Evolutionary conservation across 2,113 vertebrate genomes (phyloP), one percentile per base, ranked within the genome.

Genomic region (Dolichallabes microphthalmus): DNA sequence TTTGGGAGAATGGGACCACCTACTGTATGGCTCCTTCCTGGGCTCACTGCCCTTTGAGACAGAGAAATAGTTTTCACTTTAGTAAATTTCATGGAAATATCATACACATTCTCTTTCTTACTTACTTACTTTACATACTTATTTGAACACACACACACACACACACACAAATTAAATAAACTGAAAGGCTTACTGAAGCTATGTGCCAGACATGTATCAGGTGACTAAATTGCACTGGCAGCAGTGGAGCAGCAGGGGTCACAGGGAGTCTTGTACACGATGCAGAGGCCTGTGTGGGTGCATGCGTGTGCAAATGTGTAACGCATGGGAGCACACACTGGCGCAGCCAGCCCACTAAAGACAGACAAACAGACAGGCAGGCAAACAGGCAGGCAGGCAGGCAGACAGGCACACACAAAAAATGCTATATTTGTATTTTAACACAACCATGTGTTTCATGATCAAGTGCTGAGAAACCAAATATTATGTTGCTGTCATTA

Each of bases 201-300:
- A 91, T 91, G 91, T 92, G 92, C 94, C 93, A 45, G 45, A 45
- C 45, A 7, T 8, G 45, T 45, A 94, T 94, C 93, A 93, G 89
- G 86, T 92, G 91, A 88, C 91, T 92, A 92, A 92, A 94, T 91
- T 95, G 94, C 92, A 94, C 91, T 92, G 93, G 91, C 93, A 89
- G 92, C 89, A 92, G 90, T 90, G 92, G 92, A 94, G 92, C 94
- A 94, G 94, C 92, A 94, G 95, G 94, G 95, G 94, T 95, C 95
- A 95, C 92, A 94, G 94, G 92, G 93, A 93, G 90, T 91, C 90
- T 92, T 86, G 92, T 87, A 89, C 91, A 91, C 86, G 91, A 91
- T 88, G 90, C 92, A 91, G 69, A 86, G 30, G 73, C n/a, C 20
- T 80, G 55, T 35, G 68, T 27, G 64, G 20, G 53, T n/a, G 52